A percentile compares a stretch with the other conserved stretches of the same genome.
Conservation (phyloP, 2,888 invertebrate genomes). For the Atethmia centrago region DNA sequence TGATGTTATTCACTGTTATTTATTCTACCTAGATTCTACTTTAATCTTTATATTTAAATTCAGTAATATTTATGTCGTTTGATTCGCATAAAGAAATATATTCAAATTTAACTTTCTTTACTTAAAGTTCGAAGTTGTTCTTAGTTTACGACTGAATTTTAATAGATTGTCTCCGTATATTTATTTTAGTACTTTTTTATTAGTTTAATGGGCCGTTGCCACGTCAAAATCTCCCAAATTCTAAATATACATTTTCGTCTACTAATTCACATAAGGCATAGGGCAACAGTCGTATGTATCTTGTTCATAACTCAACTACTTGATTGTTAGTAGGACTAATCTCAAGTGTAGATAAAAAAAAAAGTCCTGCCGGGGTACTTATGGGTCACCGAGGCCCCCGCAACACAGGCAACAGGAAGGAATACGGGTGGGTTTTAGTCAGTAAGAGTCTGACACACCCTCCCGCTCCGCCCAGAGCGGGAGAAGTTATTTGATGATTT, state of each 20-base stretch:
- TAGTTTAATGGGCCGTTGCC: not conserved
- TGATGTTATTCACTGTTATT: not conserved
- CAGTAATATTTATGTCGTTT: conserved; percentile 17
- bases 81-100: not conserved
- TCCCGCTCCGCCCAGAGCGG: too few species aligned
- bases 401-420: too few species aligned
- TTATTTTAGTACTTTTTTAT: conserved; percentile 22
- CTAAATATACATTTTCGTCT: not conserved
- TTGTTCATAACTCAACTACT: conserved; percentile 24
- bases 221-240: not conserved
- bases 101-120: conserved; percentile 16
- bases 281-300: conserved; percentile 23
- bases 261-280: not conserved
- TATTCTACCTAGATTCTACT: conserved; percentile 10
- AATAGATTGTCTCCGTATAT: conserved; percentile 11
- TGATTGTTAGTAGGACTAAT: conserved; percentile 36
- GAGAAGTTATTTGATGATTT: too few species aligned
- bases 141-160: conserved; percentile 26
- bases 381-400: too few species aligned
- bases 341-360: conserved; percentile 45
- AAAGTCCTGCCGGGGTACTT: too few species aligned
- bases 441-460: too few species aligned
- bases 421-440: too few species aligned
- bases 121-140: conserved; percentile 13
- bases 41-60: conserved; percentile 1